A percentile compares a stretch with the other conserved stretches of the same genome.
Evolutionary conservation across 2,888 invertebrate genomes (phyloP).

Genomic region (Hyles lineata): DNA sequence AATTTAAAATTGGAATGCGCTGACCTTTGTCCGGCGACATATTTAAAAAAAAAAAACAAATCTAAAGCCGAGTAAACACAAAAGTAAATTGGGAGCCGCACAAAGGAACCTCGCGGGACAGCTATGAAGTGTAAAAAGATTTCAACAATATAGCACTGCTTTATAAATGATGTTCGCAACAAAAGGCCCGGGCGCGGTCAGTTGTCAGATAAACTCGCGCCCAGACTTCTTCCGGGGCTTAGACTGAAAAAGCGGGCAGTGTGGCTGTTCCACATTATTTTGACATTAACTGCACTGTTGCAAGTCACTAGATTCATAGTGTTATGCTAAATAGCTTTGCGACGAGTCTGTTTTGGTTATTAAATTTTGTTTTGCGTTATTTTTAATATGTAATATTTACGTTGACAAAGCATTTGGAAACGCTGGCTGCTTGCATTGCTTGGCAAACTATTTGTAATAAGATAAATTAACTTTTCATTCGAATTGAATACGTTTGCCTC

Average conservation of each 20-base stretch:
- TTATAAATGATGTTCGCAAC: constrained; percentile 48
- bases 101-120: constrained; percentile 29
- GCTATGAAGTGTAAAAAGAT: constrained; percentile 42
- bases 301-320: background rate
- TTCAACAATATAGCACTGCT: constrained; percentile 42
- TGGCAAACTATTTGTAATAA: too few relatives aligned
- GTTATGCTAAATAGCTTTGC: background rate
- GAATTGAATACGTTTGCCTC: too few relatives aligned
- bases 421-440: too few relatives aligned
- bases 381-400: background rate
- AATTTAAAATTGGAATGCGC: background rate
- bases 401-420: too few relatives aligned
- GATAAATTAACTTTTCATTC: too few relatives aligned
- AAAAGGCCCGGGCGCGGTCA: constrained; percentile 44
- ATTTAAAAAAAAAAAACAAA: background rate
- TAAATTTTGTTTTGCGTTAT: background rate
- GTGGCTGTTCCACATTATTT: background rate
- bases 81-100: constrained; percentile 18
- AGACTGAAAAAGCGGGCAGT: constrained; percentile 33
- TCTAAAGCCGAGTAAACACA: background rate
- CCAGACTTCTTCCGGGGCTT: constrained; percentile 34
- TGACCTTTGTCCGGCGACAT: background rate
- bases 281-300: background rate
- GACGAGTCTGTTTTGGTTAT: background rate
- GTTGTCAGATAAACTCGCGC: constrained; percentile 44